A percentile compares a stretch with the other conserved stretches of the same genome.
These are phyloP conservation scores for Atta cephalotes DNA, from an alignment of 1,140 invertebrate species.

Conservation along the genomic window DNA sequence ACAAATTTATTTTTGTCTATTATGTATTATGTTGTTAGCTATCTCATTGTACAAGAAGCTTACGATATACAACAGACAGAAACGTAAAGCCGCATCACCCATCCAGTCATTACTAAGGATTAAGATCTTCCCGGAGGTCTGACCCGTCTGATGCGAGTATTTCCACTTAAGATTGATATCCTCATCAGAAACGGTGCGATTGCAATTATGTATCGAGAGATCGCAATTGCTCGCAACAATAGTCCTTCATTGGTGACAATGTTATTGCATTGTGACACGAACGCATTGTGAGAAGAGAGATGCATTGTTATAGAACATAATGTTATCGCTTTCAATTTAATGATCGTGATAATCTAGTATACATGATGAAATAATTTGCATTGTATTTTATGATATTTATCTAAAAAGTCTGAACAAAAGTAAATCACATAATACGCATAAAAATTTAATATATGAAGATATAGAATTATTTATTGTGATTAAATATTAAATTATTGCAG, in stretches of 20 bases:
- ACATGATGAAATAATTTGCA: neutral
- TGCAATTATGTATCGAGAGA: conserved; percentile 72
- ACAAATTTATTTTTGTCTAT: neutral
- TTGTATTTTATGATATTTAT: neutral
- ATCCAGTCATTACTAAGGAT: conserved; percentile 29
- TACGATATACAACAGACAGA: neutral
- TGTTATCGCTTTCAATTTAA: conserved; percentile 3
- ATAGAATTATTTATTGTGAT: neutral
- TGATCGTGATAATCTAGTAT: neutral
- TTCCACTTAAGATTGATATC: conserved; percentile 62
- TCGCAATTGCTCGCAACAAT: conserved; percentile 65
- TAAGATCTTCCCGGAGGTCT: conserved; percentile 27
- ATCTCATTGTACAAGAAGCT: neutral
- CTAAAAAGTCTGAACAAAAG: neutral
- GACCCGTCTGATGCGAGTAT: conserved; percentile 51
- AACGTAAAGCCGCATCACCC: neutral
- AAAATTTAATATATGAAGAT: neutral
- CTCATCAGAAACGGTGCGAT: conserved; percentile 57
- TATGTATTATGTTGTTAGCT: neutral
- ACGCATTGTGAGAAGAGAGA: neutral
- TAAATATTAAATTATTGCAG: neutral
- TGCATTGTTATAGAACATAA: neutral
- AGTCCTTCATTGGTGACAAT: conserved; percentile 30
- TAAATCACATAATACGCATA: neutral
- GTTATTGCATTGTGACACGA: conserved; percentile 1